Base-by-base conservation (phyloP, 2,113 vertebrate genomes). In the Atherinomorus stipes region DNA sequence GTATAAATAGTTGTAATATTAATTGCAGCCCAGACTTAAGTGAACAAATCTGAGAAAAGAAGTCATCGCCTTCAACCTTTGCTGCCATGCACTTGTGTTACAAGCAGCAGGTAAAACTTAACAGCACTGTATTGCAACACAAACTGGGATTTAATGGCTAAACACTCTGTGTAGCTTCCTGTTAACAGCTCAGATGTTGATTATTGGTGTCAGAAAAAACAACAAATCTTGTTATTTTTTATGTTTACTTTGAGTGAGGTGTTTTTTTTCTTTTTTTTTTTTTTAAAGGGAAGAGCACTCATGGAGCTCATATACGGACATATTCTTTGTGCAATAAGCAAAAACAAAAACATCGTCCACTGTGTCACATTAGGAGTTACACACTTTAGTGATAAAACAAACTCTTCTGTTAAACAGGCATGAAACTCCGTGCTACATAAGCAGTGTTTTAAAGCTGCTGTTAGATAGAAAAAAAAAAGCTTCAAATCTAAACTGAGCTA, bases 221-320 rank as follows among this genome's bases (percentile, higher is more conserved):
- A 51, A 18, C 34, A 47, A 5, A 1, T 53, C 62, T 47, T 47
- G 44, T 47, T 18, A n/a, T 47, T 47, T 70, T 68, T 49, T 37
- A 18, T 74, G 49, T n/a, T 2, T 50, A 13, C 25, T 62, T 72
- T 47, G 63, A 60, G 57, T 7, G 22, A 54, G 54, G 34, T 58
- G 72, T 68, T 78, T 57, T 56, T 18, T 23, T 53, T 3, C 64
- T 56, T 44, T 31, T 31, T 59, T 44, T 58, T 75, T 69, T 78
- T 57, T 60, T n/a, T 31, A 62, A 44, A 58, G 53, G 42, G 23
- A 63, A 31, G 52, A 31, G 34, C 71, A 56, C 38, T 71, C 38
- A 63, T 50, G 22, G 28, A 23, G 11, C 64, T 50, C 21, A 11
- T 59, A 13, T 7, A 22, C 26, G 45, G 1, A 8, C 5, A 4